These are phyloP conservation scores for Montipora cactus DNA, from an alignment of 64 coral and sea anemone genomes.

Conservation along the genomic window DNA sequence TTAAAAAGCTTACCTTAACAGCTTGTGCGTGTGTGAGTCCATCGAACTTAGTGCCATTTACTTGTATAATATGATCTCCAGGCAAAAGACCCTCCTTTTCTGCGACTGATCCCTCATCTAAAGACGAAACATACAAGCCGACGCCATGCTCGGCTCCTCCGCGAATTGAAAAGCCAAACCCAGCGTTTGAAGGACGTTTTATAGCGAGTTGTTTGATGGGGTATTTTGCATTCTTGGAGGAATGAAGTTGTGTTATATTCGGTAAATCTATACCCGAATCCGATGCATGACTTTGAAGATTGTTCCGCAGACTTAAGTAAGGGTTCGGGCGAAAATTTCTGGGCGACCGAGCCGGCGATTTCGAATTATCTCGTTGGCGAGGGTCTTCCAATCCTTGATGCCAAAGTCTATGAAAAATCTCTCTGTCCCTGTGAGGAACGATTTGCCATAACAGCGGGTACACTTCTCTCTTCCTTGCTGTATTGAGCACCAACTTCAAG, in stretches of 20 bases:
- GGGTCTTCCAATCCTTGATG: not conserved
- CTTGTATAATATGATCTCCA: slow-evolving; percentile 91
- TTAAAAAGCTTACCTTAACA: slow-evolving; percentile 71
- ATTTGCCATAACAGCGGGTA: slow-evolving; percentile 78
- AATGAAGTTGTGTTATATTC: slow-evolving; percentile 51
- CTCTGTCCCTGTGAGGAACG: slow-evolving; percentile 71
- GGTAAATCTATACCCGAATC: slow-evolving; percentile 93
- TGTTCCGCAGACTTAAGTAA: slow-evolving; percentile 79
- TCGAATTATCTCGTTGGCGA: not conserved
- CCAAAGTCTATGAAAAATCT: slow-evolving; percentile 69
- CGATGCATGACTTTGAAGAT: slow-evolving; percentile 71
- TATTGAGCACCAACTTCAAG: slow-evolving; percentile 72
- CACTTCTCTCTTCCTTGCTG: slow-evolving; percentile 82
- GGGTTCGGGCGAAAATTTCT: slow-evolving; percentile 40
- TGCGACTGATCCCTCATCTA: slow-evolving; percentile 80
- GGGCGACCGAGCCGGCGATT: slow-evolving; percentile 59
- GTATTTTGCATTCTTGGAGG: slow-evolving; percentile 48
- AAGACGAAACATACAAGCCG: slow-evolving; percentile 93
- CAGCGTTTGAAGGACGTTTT: slow-evolving; percentile 72
- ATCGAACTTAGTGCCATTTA: slow-evolving; percentile 83
- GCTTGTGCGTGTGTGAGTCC: slow-evolving; percentile 87
- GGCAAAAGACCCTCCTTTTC: slow-evolving; percentile 79
- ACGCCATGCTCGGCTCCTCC: slow-evolving; percentile 95
- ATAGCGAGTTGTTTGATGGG: slow-evolving; percentile 78
- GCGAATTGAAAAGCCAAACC: slow-evolving; percentile 96